Conservation (phyloP, 2,888 invertebrate genomes). For the Drosophila tripunctata region DNA sequence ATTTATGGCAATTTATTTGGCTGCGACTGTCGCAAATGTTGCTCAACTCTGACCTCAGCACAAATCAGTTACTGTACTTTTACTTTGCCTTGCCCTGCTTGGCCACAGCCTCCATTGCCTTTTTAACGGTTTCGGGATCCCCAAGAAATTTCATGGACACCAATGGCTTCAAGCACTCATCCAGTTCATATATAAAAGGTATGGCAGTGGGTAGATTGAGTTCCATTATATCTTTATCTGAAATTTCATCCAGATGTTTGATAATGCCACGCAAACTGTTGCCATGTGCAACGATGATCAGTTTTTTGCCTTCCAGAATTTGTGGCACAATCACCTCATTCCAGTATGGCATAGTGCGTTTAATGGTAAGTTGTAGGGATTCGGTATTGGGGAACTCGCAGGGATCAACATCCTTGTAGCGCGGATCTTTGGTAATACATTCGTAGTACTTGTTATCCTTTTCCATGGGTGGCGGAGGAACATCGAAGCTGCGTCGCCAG, state of each 20-base stretch:
- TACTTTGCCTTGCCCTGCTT: conserved; percentile 90
- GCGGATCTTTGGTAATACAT: conserved; percentile 90
- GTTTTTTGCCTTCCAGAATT: conserved; percentile 90
- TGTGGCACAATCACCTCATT: conserved; percentile 90
- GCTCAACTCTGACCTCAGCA: conserved; percentile 11
- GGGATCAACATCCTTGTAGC: conserved; percentile 89
- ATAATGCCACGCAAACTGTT: conserved; percentile 94
- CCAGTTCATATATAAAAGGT: conserved; percentile 91
- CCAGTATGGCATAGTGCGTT: conserved; percentile 94
- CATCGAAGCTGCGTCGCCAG: conserved; percentile 94
- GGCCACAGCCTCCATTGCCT: conserved; percentile 92
- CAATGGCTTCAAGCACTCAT: conserved; percentile 89
- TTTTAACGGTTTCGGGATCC: conserved; percentile 91
- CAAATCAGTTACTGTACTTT: conserved; percentile 76
- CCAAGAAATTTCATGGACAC: conserved; percentile 91
- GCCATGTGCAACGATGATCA: conserved; percentile 94
- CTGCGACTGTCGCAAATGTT: conserved; percentile 28
- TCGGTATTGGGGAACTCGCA: conserved; percentile 93
- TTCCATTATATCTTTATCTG: conserved; percentile 90
- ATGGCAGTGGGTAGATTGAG: conserved; percentile 92
- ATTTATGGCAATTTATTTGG: conserved; percentile 44
- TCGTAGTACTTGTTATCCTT: conserved; percentile 90
- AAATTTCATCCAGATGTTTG: conserved; percentile 92
- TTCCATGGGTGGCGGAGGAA: conserved; percentile 94
- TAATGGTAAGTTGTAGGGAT: conserved; percentile 92